phyloP scores from a whole-genome alignment of 2,113 vertebrate genomes.

The Chaenogobius annularis region DNA sequence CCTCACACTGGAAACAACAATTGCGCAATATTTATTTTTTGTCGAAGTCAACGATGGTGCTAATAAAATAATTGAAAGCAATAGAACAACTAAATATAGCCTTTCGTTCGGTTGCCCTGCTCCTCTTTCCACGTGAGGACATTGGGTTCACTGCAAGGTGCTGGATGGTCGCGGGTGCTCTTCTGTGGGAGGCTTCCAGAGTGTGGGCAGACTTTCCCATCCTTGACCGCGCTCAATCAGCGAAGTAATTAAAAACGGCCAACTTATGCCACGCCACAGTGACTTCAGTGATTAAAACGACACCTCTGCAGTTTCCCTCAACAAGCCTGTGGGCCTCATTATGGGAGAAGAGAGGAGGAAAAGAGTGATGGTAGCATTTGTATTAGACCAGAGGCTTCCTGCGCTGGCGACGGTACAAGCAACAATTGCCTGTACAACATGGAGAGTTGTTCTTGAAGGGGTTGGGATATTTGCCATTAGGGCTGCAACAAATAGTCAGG shows the following conservation, averaged over 20 bases:
- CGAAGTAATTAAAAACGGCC: constrained; percentile 74
- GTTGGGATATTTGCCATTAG: background rate
- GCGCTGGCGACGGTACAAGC: background rate
- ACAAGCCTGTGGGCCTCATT: constrained; percentile 62
- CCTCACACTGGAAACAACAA: no score
- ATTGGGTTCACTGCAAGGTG: constrained; percentile 37
- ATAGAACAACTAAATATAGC: no score
- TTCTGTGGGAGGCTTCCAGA: constrained; percentile 41
- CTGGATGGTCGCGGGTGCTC: constrained; percentile 38
- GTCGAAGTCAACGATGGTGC: no score
- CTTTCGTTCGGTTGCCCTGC: background rate
- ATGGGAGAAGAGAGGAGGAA: constrained; percentile 19
- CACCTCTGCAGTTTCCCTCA: constrained; percentile 69
- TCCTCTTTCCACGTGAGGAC: constrained; percentile 41
- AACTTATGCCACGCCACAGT: constrained; percentile 72
- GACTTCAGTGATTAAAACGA: constrained; percentile 73
- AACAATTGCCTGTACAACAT: background rate
- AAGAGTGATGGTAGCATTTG: constrained; percentile 1
- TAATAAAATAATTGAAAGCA: no score
- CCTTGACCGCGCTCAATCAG: constrained; percentile 71
- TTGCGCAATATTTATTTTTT: background rate
- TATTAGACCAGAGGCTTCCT: constrained; percentile 25
- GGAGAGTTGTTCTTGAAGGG: background rate
- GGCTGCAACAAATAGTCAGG: no score
- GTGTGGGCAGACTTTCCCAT: constrained; percentile 62